Evolutionary conservation across 2,888 invertebrate species (phyloP).

Genomic region (Sympetrum striolatum): DNA sequence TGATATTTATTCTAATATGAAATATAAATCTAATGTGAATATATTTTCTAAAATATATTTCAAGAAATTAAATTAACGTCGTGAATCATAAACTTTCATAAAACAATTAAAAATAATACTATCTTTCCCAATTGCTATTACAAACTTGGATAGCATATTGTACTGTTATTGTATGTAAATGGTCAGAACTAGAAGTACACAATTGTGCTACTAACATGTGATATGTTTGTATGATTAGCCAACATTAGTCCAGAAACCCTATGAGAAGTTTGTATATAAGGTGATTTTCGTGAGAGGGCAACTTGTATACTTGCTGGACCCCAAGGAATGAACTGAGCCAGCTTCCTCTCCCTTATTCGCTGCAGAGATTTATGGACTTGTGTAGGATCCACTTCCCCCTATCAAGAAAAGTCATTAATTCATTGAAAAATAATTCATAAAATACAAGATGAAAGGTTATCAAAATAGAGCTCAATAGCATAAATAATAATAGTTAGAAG

Average conservation of each 20-base stretch:
- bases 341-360: slow-evolving; percentile 90
- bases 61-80: too few species aligned
- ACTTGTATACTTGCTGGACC: slow-evolving; percentile 98
- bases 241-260: slow-evolving; percentile 96
- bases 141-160: background rate
- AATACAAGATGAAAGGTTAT: too few species aligned
- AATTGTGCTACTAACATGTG: slow-evolving; percentile 71
- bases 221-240: slow-evolving; percentile 98
- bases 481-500: too few species aligned
- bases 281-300: slow-evolving; percentile 91
- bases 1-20: too few species aligned
- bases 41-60: too few species aligned
- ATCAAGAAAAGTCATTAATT: slow-evolving; percentile 51
- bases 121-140: background rate
- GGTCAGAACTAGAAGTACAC: too few species aligned
- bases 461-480: too few species aligned
- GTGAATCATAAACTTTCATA: background rate
- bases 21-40: too few species aligned
- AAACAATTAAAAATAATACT: background rate
- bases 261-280: slow-evolving; percentile 93
- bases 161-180: background rate
- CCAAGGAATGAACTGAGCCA: slow-evolving; percentile 97
- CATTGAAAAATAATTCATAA: too few species aligned
- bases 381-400: slow-evolving; percentile 97
- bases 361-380: slow-evolving; percentile 97